These are phyloP conservation scores for Hyperopisus bebe DNA, from an alignment of 2,113 vertebrate species.

Conservation along the genomic window DNA sequence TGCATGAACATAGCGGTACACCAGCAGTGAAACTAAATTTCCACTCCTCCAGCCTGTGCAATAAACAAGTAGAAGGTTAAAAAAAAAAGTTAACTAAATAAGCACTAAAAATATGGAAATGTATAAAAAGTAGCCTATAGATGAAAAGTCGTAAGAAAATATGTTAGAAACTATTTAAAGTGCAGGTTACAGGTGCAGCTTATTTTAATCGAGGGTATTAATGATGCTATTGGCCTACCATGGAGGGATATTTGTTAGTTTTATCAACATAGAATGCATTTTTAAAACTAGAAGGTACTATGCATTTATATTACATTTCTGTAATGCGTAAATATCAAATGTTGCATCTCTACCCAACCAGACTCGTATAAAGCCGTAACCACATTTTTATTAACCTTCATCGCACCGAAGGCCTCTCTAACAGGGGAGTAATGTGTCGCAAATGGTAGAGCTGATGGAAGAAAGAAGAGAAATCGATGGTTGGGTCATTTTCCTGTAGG, in stretches of 20 bases:
- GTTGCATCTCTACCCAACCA: neutral
- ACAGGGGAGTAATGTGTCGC: neutral
- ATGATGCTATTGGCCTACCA: neutral
- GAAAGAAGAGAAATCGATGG: neutral
- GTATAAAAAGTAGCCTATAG: neutral
- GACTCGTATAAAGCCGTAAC: neutral
- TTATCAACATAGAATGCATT: neutral
- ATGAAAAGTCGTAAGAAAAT: neutral
- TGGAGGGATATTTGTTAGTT: neutral
- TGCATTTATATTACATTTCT: neutral
- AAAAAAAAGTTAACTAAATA: neutral
- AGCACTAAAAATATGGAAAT: neutral
- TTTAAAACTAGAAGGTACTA: neutral
- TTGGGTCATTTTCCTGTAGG: neutral
- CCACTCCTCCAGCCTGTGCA: neutral
- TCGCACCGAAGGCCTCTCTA: neutral
- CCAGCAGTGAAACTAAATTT: neutral
- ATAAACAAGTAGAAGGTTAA: neutral
- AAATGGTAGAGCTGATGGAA: neutral
- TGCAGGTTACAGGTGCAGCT: neutral
- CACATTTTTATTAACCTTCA: neutral
- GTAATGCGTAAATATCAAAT: neutral
- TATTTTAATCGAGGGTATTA: neutral
- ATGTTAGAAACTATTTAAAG: neutral
- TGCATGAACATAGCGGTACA: neutral